A percentile compares a stretch with the other conserved stretches of the same genome.
Evolutionary conservation across 2,113 vertebrate genomes (phyloP).

Genomic region (Zapus hudsonius): DNA sequence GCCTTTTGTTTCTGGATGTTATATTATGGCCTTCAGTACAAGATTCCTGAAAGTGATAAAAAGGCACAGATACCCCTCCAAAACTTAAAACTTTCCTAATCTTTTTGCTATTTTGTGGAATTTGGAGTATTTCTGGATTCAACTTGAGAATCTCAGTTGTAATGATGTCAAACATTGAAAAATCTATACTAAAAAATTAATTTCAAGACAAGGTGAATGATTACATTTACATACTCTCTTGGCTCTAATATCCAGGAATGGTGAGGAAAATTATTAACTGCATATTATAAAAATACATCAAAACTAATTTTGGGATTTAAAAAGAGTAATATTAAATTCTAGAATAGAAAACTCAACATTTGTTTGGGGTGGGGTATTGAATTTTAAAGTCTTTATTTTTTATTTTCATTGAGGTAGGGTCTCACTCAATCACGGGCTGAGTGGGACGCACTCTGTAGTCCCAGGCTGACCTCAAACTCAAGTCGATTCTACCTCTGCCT

Average conservation of each 20-base stretch:
- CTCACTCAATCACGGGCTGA: no score
- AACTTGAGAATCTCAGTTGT: not conserved
- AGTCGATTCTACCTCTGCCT: no score
- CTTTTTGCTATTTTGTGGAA: not conserved
- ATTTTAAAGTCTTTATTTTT: no score
- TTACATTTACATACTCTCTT: not conserved
- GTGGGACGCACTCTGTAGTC: no score
- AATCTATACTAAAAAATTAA: conserved; percentile 13
- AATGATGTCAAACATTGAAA: conserved; percentile 27
- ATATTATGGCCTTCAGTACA: not conserved
- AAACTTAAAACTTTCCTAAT: conserved; percentile 71
- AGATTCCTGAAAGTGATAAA: conserved; percentile 3
- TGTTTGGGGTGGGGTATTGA: not conserved
- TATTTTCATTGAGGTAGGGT: no score
- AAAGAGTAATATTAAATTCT: not conserved
- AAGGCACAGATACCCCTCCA: conserved; percentile 11
- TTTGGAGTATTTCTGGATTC: conserved; percentile 1
- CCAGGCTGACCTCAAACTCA: no score
- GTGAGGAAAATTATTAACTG: not conserved
- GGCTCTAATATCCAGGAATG: not conserved
- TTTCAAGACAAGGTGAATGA: not conserved
- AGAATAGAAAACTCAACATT: not conserved
- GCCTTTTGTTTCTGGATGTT: conserved; percentile 27
- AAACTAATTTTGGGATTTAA: not conserved
- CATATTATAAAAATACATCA: conserved; percentile 10